Evolutionary conservation across 2,113 vertebrate species (phyloP).

Genomic region (Aplodontia rufa): DNA sequence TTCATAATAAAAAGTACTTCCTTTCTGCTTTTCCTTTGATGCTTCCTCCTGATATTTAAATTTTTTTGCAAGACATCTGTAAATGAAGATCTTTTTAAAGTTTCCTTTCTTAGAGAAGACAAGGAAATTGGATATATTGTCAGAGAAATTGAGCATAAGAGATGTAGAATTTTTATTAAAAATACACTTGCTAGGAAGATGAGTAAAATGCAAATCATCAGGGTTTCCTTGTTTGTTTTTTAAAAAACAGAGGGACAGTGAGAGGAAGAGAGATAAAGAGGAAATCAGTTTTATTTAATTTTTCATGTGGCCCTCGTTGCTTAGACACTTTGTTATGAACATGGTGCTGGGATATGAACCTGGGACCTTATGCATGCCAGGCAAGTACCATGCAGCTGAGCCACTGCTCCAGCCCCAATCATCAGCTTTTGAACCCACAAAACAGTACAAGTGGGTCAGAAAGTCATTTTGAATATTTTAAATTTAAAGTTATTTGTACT

Average conservation of each 20-base stretch:
- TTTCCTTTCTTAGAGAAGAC: not conserved
- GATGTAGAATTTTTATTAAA: not conserved
- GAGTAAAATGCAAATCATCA: not conserved
- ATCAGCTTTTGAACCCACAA: not conserved
- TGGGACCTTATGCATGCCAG: too few relatives aligned
- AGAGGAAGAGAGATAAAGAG: too few relatives aligned
- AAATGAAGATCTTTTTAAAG: not conserved
- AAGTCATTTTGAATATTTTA: not conserved
- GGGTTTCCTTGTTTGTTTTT: too few relatives aligned
- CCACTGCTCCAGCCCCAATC: too few relatives aligned
- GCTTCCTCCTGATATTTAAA: not conserved
- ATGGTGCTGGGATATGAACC: too few relatives aligned
- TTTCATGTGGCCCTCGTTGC: too few relatives aligned
- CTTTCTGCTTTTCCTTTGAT: not conserved
- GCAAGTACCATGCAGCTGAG: too few relatives aligned
- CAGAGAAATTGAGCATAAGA: not conserved
- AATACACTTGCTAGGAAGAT: not conserved
- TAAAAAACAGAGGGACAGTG: too few relatives aligned
- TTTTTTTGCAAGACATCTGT: not conserved
- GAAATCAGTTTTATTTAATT: too few relatives aligned
- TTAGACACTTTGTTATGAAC: too few relatives aligned
- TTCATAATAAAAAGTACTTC: slow-evolving; percentile 41
- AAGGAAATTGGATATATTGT: not conserved
- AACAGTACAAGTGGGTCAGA: not conserved
- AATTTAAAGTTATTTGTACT: not conserved